Evolutionary conservation across 2,113 vertebrate species (phyloP), one percentile per base, ranked within the genome.

Genomic region (Gymnocephalus cernua): DNA sequence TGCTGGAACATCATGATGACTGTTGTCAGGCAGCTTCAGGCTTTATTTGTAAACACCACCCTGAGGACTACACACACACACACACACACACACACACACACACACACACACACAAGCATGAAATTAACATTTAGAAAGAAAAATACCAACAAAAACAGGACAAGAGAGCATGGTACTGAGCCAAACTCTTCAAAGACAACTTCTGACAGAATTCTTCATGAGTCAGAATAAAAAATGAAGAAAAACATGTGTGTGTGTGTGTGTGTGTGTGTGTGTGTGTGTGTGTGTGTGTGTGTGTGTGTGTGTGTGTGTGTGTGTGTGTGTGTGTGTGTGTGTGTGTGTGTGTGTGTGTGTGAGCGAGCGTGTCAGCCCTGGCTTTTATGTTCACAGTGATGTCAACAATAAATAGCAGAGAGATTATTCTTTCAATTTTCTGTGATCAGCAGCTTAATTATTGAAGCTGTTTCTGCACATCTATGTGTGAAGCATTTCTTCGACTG

Each of bases 191-290:
- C 91, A 90, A 91, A 93, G 85, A 89, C 77, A 54, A 92, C 91
- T 92, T 93, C 92, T 93, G 90, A 93, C 86, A 88, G 92, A 94
- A 94, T 93, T 66, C 44, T 44, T 86, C 85, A 94, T 93, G 91
- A 93, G 82, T 89, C 74, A 53, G 87, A 92, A 89, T 85, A 87
- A 91, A 92, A 89, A 89, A 92, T 72, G 53, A 23, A 53, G 73
- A 79, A 82, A 84, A 86, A 84, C 83, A 84, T 77, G 35, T 74
- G 15, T 21, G 6, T 23, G 2, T 58, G 25, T 32, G 50, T 29
- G 25, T 41, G 41, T 29, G 66, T 41, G 70, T 54, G 61, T 35
- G 47, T 76, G 1, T 35, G 1, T 63, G 18, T 45, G 45, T 38
- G 23, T 50, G 48, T 32, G 65, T 48, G 69, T 59, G 61, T 47